Base-by-base conservation (phyloP, 2,113 vertebrate genomes). In the Sylvia atricapilla region DNA sequence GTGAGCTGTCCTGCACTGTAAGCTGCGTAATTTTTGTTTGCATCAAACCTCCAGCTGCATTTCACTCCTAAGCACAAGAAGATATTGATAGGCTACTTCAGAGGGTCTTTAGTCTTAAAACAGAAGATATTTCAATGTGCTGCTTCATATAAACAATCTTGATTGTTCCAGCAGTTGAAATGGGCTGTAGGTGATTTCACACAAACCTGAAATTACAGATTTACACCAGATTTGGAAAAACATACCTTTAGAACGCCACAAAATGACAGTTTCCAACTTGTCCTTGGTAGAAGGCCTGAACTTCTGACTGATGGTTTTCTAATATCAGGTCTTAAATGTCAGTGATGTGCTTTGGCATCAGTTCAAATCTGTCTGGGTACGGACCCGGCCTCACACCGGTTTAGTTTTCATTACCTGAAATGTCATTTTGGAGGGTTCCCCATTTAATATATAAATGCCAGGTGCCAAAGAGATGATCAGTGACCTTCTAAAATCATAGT, bases 401-500 rank as follows among this genome's bases (percentile, higher is more conserved):
- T 88, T 81, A 41, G 62, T 52, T 93, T 90, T 90, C 82, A 84
- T 84, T 77, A 80, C 90, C 64, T 56, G 47, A 95, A 95, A 90
- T 86, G 90, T 78, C 84, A 73, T 86, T 88, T 83, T 88, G 90
- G 88, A 93, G 94, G 64, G 59, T 19, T 86, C 44, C 17, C 60
- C 79, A 49, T 72, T 95, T 78, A 53, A 92, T 49, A 81, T 53
- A 94, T 92, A 92, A 94, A 97, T 91, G 84, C 86, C 89, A 95
- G 84, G 72, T 93, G 88, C 56, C 93, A 86, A 70, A 91, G 75
- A 75, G 90, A 88, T 81, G 87, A 74, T 90, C 59, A 67, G 74
- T 80, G 90, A 97, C 75, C 79, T 95, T 95, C 94, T 90, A 59
- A 92, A 90, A 74, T 56, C 92, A 76, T 2, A 70, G 75, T 6